Percentiles rank a stretch among this genome's conserved stretches.
phyloP scores from a whole-genome alignment of 2,113 vertebrate genomes.

The Oxyura jamaicensis region DNA sequence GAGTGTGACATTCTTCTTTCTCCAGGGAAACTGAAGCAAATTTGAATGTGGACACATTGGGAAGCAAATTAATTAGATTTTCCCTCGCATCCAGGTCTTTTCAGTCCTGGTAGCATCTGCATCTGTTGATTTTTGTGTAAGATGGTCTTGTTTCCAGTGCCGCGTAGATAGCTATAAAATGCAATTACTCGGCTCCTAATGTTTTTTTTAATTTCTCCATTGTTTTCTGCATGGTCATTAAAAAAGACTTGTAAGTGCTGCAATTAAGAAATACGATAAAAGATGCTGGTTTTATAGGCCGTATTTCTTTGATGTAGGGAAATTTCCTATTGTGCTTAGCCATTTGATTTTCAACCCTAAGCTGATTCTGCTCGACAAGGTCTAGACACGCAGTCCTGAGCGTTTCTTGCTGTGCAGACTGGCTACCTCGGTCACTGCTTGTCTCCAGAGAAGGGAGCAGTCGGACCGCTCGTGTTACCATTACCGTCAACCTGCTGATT shows the following conservation, averaged over 20 bases:
- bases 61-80: not conserved
- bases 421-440: not conserved
- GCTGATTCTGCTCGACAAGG: not conserved
- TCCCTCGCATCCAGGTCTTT: not conserved
- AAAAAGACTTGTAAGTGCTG: not conserved
- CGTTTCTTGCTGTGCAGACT: not conserved
- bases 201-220: not conserved
- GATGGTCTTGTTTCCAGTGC: not conserved
- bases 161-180: not conserved
- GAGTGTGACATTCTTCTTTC: not conserved
- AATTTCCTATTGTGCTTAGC: not conserved
- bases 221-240: not conserved
- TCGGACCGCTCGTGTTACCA: fast-evolving
- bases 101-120: not conserved
- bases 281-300: not conserved
- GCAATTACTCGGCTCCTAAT: not conserved
- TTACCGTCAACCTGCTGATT: not conserved
- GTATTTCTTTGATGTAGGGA: not conserved
- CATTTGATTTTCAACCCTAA: not conserved
- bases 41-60: not conserved
- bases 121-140: not conserved
- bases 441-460: not conserved
- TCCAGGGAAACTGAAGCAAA: not conserved
- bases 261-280: not conserved
- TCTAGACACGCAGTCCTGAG: not conserved